phyloP scores from a whole-genome alignment of 2,888 invertebrate genomes.

The Gastrophysa polygoni region DNA sequence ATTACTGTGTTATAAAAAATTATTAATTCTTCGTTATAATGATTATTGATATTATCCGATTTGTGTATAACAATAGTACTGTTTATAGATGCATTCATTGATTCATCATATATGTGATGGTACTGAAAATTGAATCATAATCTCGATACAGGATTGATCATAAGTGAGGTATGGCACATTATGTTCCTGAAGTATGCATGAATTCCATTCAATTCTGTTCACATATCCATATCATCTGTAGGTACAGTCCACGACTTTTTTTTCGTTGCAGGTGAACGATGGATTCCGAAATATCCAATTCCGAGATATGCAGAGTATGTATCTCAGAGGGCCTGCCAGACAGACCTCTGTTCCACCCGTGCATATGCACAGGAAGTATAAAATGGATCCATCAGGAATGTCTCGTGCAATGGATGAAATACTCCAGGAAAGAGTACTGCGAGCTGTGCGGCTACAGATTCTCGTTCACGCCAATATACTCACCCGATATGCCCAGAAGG shows the following conservation, averaged over 20 bases:
- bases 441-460: constrained; percentile 97
- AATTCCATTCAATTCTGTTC: no score
- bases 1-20: no score
- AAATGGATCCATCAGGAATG: constrained; percentile 99
- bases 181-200: no score
- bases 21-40: no score
- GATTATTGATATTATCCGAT: no score
- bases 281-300: constrained; percentile 64
- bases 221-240: no score
- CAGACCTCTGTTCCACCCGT: constrained; percentile 95
- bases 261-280: constrained; percentile 34
- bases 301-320: constrained; percentile 97
- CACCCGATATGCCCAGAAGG: constrained; percentile 99
- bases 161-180: no score
- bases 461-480: constrained; percentile 98
- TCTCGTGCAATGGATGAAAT: constrained; percentile 98
- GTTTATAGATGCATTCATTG: no score
- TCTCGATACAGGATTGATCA: no score
- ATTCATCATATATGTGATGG: no score
- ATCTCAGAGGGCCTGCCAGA: constrained; percentile 92
- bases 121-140: no score
- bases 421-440: constrained; percentile 98
- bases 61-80: no score
- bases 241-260: neutral
- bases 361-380: constrained; percentile 98